Percentiles rank a stretch among this genome's conserved stretches.
Evolutionary conservation across 1,140 invertebrate species (phyloP).

Genomic region (Antheraea mylitta): DNA sequence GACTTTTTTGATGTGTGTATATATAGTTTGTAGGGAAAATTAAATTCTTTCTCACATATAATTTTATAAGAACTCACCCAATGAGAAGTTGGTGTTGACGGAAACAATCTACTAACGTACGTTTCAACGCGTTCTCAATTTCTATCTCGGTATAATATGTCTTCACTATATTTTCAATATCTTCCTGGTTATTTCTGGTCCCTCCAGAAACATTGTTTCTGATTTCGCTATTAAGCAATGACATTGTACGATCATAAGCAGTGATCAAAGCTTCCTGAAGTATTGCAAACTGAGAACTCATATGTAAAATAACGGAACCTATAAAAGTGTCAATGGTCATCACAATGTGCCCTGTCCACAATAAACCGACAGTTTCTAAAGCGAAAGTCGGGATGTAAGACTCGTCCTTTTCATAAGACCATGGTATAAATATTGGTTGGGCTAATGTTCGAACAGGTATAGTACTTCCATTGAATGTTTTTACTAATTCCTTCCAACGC

Average conservation of each 20-base stretch:
- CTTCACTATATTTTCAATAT: slow-evolving; percentile 39
- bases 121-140: slow-evolving; percentile 51
- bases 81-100: slow-evolving; percentile 62
- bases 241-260: slow-evolving; percentile 56
- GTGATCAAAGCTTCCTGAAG: slow-evolving; percentile 60
- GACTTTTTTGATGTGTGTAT: no score
- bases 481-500: slow-evolving; percentile 51
- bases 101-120: slow-evolving; percentile 45
- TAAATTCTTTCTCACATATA: no score
- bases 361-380: slow-evolving; percentile 58
- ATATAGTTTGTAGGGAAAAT: no score
- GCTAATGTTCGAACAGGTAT: slow-evolving; percentile 50
- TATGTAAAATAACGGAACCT: slow-evolving; percentile 64
- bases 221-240: slow-evolving; percentile 31
- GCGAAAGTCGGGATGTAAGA: slow-evolving; percentile 56
- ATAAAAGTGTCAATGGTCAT: slow-evolving; percentile 71
- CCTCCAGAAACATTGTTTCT: not conserved
- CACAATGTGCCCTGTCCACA: slow-evolving; percentile 73
- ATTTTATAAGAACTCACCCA: slow-evolving; percentile 31
- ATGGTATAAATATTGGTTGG: slow-evolving; percentile 68
- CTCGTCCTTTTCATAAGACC: slow-evolving; percentile 54
- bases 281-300: slow-evolving; percentile 63
- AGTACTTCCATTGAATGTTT: slow-evolving; percentile 42
- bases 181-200: slow-evolving; percentile 11
- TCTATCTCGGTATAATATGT: slow-evolving; percentile 38